A percentile compares a stretch with the other conserved stretches of the same genome.
phyloP scores from a whole-genome alignment of 37 sponge, comb jelly and placozoan species.

The Hexactinellida sp. region DNA sequence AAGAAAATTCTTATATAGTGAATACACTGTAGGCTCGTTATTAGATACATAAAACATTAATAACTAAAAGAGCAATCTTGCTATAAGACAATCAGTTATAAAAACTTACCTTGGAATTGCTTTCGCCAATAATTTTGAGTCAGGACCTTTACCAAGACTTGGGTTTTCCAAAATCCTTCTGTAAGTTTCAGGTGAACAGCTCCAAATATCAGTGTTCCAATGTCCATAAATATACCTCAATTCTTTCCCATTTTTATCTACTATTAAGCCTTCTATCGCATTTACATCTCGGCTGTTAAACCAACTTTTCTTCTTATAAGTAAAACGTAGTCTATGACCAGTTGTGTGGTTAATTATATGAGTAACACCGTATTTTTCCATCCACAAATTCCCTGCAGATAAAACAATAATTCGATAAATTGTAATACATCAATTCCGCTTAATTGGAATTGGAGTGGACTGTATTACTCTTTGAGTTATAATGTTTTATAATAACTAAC shows the following conservation, averaged over 20 bases:
- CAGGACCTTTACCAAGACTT: not conserved
- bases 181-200: conserved; percentile 9
- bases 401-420: too few species aligned
- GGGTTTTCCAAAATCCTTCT: not conserved
- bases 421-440: too few species aligned
- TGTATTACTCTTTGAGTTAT: not conserved
- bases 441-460: not conserved
- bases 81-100: too few species aligned
- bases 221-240: not conserved
- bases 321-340: not conserved
- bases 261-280: not conserved
- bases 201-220: not conserved
- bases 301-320: not conserved
- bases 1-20: too few species aligned
- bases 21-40: too few species aligned
- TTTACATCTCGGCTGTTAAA: not conserved
- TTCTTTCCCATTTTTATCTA: not conserved
- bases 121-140: not conserved
- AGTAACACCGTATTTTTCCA: not conserved
- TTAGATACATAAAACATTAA: too few species aligned
- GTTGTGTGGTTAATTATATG: not conserved
- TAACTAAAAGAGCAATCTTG: too few species aligned
- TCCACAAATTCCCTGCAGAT: not conserved
- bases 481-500: not conserved
- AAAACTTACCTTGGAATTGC: not conserved